These are phyloP conservation scores for Drosophila ohnishii DNA, from an alignment of 1,140 invertebrate genomes.

Conservation along the genomic window DNA sequence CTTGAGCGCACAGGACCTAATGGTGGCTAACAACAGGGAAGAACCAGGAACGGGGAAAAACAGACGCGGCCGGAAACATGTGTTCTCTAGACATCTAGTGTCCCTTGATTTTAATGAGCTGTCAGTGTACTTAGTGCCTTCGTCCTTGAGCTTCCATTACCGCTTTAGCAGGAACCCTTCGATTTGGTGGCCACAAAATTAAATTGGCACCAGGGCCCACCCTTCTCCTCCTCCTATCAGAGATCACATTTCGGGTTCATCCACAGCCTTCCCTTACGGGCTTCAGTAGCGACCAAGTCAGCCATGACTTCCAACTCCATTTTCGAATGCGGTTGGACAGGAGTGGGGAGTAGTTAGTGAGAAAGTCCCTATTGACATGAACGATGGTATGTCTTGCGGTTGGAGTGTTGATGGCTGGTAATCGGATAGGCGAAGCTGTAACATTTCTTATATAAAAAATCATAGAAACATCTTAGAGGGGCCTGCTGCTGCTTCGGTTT, in stretches of 20 bases:
- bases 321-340: slow-evolving; percentile 32
- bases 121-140: neutral
- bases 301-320: slow-evolving; percentile 27
- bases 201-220: slow-evolving; percentile 2
- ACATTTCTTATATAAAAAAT: slow-evolving; percentile 30
- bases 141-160: slow-evolving; percentile 10
- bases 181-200: slow-evolving; percentile 25
- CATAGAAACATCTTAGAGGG: slow-evolving; percentile 10
- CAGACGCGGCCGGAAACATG: slow-evolving; percentile 12
- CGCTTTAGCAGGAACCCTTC: neutral
- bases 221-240: neutral
- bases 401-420: slow-evolving; percentile 15
- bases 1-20: slow-evolving; percentile 15
- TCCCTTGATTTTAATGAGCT: slow-evolving; percentile 17
- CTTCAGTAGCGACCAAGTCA: slow-evolving; percentile 27
- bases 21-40: slow-evolving; percentile 4
- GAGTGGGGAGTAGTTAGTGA: slow-evolving; percentile 1
- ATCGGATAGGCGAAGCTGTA: slow-evolving; percentile 9
- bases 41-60: neutral
- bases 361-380: slow-evolving; percentile 25
- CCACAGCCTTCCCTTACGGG: slow-evolving; percentile 23
- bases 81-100: slow-evolving; percentile 8
- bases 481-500: slow-evolving; percentile 3
- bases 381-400: slow-evolving; percentile 20
- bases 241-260: slow-evolving; percentile 57